Conservation (phyloP, 2,113 vertebrate species). For the Callocephalon fimbriatum region DNA sequence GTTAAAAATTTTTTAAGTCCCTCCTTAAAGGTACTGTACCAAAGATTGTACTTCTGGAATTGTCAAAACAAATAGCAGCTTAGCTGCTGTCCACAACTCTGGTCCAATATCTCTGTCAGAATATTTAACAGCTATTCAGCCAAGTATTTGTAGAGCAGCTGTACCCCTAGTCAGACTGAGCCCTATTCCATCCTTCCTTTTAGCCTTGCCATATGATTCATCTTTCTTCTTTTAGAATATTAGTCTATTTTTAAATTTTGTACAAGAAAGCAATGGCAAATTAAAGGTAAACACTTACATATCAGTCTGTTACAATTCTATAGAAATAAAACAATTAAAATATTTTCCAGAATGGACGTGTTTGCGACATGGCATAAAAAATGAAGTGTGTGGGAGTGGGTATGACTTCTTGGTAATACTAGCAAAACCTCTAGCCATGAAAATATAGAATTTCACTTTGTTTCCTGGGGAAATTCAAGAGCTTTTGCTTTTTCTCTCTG, state of each 20-base stretch:
- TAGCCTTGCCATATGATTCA: slow-evolving; percentile 86
- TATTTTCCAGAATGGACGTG: not conserved
- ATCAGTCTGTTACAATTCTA: not conserved
- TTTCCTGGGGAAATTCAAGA: not conserved
- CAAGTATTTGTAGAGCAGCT: slow-evolving; percentile 88
- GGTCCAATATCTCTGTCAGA: slow-evolving; percentile 70
- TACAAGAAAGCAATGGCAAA: slow-evolving; percentile 81
- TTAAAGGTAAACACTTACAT: slow-evolving; percentile 74
- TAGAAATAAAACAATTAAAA: not conserved
- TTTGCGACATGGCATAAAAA: not conserved
- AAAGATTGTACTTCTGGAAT: slow-evolving; percentile 41
- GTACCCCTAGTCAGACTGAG: slow-evolving; percentile 80
- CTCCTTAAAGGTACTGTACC: not conserved
- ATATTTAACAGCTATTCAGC: slow-evolving; percentile 84
- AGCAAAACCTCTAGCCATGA: not conserved
- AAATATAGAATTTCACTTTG: not conserved
- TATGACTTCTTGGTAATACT: not conserved
- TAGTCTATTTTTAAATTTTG: slow-evolving; percentile 89
- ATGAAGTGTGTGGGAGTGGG: not conserved
- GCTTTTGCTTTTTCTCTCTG: not conserved
- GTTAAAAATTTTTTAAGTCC: not conserved
- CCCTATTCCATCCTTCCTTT: slow-evolving; percentile 85
- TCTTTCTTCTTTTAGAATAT: slow-evolving; percentile 91
- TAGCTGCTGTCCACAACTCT: slow-evolving; percentile 24
- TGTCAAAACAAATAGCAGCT: slow-evolving; percentile 71